phyloP scores from a whole-genome alignment of 2,113 vertebrate species.

The Sebastes fasciatus region DNA sequence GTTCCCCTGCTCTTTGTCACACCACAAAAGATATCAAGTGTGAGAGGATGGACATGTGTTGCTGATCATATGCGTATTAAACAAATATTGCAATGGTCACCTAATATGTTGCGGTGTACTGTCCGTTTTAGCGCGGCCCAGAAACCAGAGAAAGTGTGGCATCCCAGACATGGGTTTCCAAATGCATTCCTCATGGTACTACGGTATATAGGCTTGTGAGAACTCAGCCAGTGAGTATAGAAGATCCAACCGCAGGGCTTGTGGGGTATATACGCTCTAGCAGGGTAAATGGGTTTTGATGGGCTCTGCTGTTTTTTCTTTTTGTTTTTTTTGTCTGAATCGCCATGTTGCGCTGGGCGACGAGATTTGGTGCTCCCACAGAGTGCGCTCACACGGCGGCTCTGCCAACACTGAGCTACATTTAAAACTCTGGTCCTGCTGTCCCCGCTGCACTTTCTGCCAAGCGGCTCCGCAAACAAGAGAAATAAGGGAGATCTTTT shows the following conservation, averaged over 20 bases:
- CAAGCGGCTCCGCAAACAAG: conserved; percentile 66
- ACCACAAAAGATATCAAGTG: conserved; percentile 76
- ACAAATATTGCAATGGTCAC: conserved; percentile 73
- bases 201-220: conserved; percentile 23
- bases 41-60: conserved; percentile 81
- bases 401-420: conserved; percentile 76
- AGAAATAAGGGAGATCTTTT: conserved; percentile 32
- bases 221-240: conserved; percentile 12
- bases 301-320: conserved; percentile 54
- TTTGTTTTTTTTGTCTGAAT: conserved; percentile 48
- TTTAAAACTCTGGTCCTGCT: conserved; percentile 80
- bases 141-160: conserved; percentile 57
- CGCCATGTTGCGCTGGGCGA: conserved; percentile 72
- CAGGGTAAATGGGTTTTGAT: conserved; percentile 68
- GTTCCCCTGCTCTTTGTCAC: conserved; percentile 74
- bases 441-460: conserved; percentile 73
- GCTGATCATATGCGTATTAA: conserved; percentile 80
- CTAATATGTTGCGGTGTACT: conserved; percentile 75
- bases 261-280: conserved; percentile 45
- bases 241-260: conserved; percentile 21
- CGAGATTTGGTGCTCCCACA: conserved; percentile 76
- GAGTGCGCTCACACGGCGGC: conserved; percentile 74
- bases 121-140: conserved; percentile 43
- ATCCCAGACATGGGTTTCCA: conserved; percentile 55
- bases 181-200: conserved; percentile 65